Conservation (phyloP, 2,888 invertebrate species). For the Zaprionus lineosus region DNA sequence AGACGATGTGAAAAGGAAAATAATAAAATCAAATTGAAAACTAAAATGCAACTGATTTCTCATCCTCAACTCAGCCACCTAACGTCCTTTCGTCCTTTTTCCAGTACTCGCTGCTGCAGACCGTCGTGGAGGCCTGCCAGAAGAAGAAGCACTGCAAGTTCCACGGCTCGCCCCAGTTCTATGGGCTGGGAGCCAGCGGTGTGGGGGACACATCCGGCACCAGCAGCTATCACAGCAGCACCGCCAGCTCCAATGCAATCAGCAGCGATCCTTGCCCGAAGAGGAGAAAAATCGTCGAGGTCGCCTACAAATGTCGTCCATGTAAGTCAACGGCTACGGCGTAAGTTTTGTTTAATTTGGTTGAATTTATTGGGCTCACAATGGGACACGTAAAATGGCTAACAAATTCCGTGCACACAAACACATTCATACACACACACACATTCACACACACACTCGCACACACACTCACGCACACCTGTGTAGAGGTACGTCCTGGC, state of each 20-base stretch:
- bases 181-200: constrained; percentile 87
- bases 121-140: constrained; percentile 96
- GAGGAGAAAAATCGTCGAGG: constrained; percentile 95
- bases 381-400: constrained; percentile 45
- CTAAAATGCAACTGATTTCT: constrained; percentile 57
- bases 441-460: too few relatives aligned
- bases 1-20: too few relatives aligned
- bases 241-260: constrained; percentile 77
- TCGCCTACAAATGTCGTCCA: constrained; percentile 98
- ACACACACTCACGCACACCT: too few relatives aligned
- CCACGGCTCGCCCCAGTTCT: constrained; percentile 92
- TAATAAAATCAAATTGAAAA: constrained; percentile 36
- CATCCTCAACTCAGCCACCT: constrained; percentile 14
- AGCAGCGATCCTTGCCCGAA: constrained; percentile 92
- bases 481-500: too few relatives aligned
- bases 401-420: constrained; percentile 26
- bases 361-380: constrained; percentile 53
- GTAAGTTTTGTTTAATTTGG: constrained; percentile 54
- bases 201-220: constrained; percentile 81
- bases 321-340: constrained; percentile 87
- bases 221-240: constrained; percentile 81
- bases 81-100: constrained; percentile 29
- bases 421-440: background rate
- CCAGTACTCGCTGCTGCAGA: constrained; percentile 95
- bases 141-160: constrained; percentile 96